Evolutionary conservation across 92 coral and sea anemone genomes (phyloP), one percentile per base, ranked within the genome.

Genomic region (Scolanthus callimorphus): DNA sequence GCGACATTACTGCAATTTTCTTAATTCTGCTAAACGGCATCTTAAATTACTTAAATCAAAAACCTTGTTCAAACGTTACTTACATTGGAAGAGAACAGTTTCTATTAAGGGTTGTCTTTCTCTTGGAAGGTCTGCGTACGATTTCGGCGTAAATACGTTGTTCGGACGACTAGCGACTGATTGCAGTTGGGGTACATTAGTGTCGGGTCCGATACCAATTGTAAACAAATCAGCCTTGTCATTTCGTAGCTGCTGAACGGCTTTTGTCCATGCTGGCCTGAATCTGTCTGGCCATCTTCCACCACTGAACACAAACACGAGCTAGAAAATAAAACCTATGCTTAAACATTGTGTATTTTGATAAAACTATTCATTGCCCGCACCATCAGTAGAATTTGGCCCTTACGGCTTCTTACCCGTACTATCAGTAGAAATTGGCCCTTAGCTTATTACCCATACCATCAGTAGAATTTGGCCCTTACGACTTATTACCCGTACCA

Each of bases 191-290:
- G 43, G 51, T 20, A 29, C 43, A 23, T 74, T 67, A 38, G 72
- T 49, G 17, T 78, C 53, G 1, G 15, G 55, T 4, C 92, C 92
- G 15, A 79, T 57, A 21, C 87, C 92, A 49, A 69, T 67, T 12
- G 74, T 79, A 44, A 61, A 79, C 55, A 72, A 51, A 6, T 62
- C 48, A 17, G 78, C 73, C 20, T 70, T 77, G 15, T 29, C 49
- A 23, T 15, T 17, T 48, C 52, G 46, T 0, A 80, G 63, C 19
- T 25, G 17, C 49, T 67, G 63, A 25, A 48, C 43, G 19, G 25
- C 54, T n/a, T 4, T 4, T 4, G 6, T 9, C 52, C 52, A 20
- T 46, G 23, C 4, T 19, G 11, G 12, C 12, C 52, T 9, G 52
- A 46, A 52, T 38, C 66, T 61, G n/a, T 52, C 39, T 3, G 70